Evolutionary conservation across 2,797 vertebrate genomes (phyloP).

Genomic region (Helarctos malayanus): DNA sequence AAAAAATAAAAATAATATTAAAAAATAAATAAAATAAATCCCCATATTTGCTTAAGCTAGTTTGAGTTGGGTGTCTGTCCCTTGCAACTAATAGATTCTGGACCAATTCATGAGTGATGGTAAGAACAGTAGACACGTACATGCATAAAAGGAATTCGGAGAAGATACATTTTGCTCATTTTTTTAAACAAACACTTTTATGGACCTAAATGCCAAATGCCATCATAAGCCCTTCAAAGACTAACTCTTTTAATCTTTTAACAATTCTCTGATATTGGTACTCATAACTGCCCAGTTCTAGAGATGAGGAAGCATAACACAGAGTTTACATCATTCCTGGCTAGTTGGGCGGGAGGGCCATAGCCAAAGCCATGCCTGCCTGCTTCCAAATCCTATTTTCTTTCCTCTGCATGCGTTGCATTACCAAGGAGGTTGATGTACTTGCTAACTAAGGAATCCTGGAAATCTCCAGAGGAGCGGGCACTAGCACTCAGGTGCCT

Average conservation of each 20-base stretch:
- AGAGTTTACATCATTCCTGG: rapidly evolving
- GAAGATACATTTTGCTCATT: not conserved
- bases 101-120: not conserved
- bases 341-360: not conserved
- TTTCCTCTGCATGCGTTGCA: no score
- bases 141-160: not conserved
- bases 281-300: not conserved
- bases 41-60: not conserved
- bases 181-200: not conserved
- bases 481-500: constrained; percentile 33
- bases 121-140: not conserved
- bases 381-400: not conserved
- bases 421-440: not conserved
- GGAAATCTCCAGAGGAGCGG: not conserved
- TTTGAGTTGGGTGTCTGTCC: not conserved
- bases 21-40: not conserved
- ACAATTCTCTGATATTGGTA: not conserved
- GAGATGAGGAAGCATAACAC: not conserved
- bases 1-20: no score
- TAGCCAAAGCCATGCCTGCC: not conserved
- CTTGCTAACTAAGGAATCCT: not conserved
- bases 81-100: not conserved
- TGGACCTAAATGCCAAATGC: not conserved
- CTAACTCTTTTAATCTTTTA: not conserved
- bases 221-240: not conserved